Evolutionary conservation across 2,888 invertebrate genomes (phyloP), one percentile per base, ranked within the genome.

Genomic region (Formica aserva): DNA sequence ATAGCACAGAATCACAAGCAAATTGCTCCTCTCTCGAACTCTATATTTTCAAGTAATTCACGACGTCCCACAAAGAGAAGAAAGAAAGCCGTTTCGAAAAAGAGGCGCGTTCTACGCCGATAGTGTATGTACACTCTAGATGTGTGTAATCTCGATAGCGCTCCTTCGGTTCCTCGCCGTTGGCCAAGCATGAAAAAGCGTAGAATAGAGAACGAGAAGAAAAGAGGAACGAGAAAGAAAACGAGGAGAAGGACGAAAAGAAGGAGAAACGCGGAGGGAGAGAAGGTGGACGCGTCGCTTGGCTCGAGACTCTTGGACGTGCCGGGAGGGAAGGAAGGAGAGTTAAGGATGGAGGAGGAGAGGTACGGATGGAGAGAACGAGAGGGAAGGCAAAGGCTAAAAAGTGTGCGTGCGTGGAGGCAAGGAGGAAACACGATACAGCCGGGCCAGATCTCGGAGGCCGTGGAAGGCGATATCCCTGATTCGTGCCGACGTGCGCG

Each of bases 381-480:
- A 60, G 67, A 62, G 62, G 32, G 62, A 71, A 75, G 84, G 80
- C 82, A 76, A 22, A 48, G 72, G 83, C 87, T 84, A 88, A 91
- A 88, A 91, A 90, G 88, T 85, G 81, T 66, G 65, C 66, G 86
- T 82, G 77, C 38, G 38, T 85, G 88, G 87, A 66, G 65, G 38
- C 65, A 22, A 32, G 87, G 84, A 86, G 85, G 93, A 92, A 93
- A 93, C 92, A 91, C 91, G 93, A 93, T 94, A 90, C 91, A 92
- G 93, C 90, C 91, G 92, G 89, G 90, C 38, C 90, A 90, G 88
- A 91, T 91, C 90, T 90, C 74, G n/a, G 84, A 86, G 86, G 86
- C 75, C 75, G 80, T 90, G 93, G 93, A 94, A 94, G 91, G 92
- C 92, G 94, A 94, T 94, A 94, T 92, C 93, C 91, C 94, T 94